Percentiles rank a stretch among this genome's conserved stretches.
These are phyloP conservation scores for Cebidichthys violaceus DNA, from an alignment of 2,113 vertebrate genomes.

Conservation along the genomic window DNA sequence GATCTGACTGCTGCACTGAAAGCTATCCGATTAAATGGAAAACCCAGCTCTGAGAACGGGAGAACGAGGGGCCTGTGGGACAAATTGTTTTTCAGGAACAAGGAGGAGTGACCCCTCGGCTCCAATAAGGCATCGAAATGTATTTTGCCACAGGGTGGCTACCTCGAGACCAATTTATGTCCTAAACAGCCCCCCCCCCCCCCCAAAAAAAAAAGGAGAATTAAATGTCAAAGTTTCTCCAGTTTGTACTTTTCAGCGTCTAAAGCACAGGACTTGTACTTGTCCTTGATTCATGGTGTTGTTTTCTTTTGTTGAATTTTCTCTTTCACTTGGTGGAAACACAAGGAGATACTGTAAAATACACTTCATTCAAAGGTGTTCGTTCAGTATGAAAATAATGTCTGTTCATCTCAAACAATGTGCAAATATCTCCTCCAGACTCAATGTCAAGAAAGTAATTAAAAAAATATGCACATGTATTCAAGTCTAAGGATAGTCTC, in stretches of 20 bases:
- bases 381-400: no score
- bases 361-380: background rate
- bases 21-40: background rate
- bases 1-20: constrained; percentile 5
- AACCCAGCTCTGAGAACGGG: background rate
- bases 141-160: background rate
- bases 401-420: no score
- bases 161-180: background rate
- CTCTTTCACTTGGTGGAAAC: background rate
- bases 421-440: no score
- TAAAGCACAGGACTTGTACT: background rate
- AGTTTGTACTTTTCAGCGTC: background rate
- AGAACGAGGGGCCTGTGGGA: background rate
- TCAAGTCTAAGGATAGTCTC: no score
- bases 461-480: no score
- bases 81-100: constrained; percentile 27
- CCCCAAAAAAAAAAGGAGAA: background rate
- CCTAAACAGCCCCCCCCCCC: background rate
- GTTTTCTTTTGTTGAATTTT: background rate
- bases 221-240: background rate
- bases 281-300: background rate
- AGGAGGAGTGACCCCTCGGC: background rate
- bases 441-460: no score
- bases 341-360: background rate
- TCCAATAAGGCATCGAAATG: constrained; percentile 15